Evolutionary conservation across 2,797 vertebrate genomes (phyloP).

Genomic region (Macroramphosus scolopax): DNA sequence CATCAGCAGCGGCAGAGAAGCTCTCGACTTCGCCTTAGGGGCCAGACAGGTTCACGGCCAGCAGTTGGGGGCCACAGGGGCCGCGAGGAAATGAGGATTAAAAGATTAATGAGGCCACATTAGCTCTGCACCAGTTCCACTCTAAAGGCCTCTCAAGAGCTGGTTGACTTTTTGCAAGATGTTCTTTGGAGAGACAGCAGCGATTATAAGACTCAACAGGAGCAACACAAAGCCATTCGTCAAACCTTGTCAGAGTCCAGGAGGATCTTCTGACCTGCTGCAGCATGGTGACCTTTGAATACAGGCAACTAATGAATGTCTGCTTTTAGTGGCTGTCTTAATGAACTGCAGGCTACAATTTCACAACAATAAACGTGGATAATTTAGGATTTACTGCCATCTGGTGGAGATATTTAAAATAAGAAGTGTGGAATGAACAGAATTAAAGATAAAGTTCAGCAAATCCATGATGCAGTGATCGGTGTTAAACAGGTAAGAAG

Average conservation of each 20-base stretch:
- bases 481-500: too few relatives aligned
- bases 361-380: background rate
- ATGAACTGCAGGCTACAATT: background rate
- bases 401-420: too few relatives aligned
- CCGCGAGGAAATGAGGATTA: constrained; percentile 60
- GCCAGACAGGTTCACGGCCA: too few relatives aligned
- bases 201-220: too few relatives aligned
- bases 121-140: constrained; percentile 44
- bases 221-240: background rate
- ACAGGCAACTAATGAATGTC: background rate
- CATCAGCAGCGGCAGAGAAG: background rate
- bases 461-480: too few relatives aligned
- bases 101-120: constrained; percentile 57
- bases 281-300: constrained; percentile 6
- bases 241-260: background rate
- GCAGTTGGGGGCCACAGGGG: constrained; percentile 27
- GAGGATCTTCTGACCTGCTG: too few relatives aligned
- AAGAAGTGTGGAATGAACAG: too few relatives aligned
- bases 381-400: constrained; percentile 70
- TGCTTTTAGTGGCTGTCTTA: background rate
- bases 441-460: too few relatives aligned
- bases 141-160: background rate
- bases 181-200: too few relatives aligned
- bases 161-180: background rate
- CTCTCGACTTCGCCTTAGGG: constrained; percentile 47